Conservation (phyloP, 2,797 vertebrate species). For the Betta splendens region DNA sequence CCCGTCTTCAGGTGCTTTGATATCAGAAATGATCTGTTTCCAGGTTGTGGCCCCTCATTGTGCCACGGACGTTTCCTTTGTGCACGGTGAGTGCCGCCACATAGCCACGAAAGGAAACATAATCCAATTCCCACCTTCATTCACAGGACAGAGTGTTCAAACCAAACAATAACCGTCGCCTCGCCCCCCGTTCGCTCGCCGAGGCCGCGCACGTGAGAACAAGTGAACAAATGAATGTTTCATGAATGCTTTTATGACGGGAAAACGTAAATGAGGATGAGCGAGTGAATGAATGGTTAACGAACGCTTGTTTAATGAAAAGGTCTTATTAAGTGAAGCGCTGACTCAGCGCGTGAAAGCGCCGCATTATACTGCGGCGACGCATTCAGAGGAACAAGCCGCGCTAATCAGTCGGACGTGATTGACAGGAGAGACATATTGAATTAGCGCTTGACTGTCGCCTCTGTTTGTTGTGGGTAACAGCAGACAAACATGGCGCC, state of each 20-base stretch:
- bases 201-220: constrained; percentile 71
- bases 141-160: constrained; percentile 66
- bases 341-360: constrained; percentile 74
- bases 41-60: constrained; percentile 24
- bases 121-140: constrained; percentile 74
- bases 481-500: constrained; percentile 42
- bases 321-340: constrained; percentile 80
- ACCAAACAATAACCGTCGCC: constrained; percentile 58
- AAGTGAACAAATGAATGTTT: constrained; percentile 81
- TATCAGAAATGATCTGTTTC: constrained; percentile 50
- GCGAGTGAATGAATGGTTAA: constrained; percentile 82
- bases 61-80: constrained; percentile 47
- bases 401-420: constrained; percentile 61
- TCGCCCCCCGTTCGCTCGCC: constrained; percentile 20
- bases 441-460: constrained; percentile 50
- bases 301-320: constrained; percentile 82
- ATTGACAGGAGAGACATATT: constrained; percentile 60
- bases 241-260: constrained; percentile 79
- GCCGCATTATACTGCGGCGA: constrained; percentile 63
- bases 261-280: constrained; percentile 79
- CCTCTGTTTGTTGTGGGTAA: constrained; percentile 55
- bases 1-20: constrained; percentile 33
- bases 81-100: constrained; percentile 33
- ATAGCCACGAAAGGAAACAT: constrained; percentile 54
- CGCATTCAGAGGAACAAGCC: constrained; percentile 67